Evolutionary conservation across 1,140 invertebrate species (phyloP).

Genomic region (Caenorhabditis tropicalis): DNA sequence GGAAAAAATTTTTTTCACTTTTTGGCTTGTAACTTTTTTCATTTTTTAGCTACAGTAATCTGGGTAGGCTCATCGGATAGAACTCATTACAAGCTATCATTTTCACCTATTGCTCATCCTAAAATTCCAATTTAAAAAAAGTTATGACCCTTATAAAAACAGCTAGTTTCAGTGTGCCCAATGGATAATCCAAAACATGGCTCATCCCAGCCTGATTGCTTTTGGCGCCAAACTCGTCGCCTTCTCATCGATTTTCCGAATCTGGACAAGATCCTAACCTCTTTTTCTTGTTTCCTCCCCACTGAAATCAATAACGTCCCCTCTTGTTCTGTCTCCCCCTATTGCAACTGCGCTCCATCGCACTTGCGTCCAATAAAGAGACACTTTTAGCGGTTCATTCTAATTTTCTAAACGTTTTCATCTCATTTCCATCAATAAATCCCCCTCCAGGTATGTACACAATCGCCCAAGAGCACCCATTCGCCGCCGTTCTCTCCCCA

Average conservation of each 20-base stretch:
- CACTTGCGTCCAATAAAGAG: background rate
- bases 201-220: constrained; percentile 52
- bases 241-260: constrained; percentile 35
- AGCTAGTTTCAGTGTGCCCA: constrained; percentile 1
- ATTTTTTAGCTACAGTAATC: too few relatives aligned
- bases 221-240: constrained; percentile 49
- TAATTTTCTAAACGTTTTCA: background rate
- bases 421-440: background rate
- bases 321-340: background rate
- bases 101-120: too few relatives aligned
- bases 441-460: background rate
- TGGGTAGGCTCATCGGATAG: too few relatives aligned
- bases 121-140: too few relatives aligned
- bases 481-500: background rate
- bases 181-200: constrained; percentile 58
- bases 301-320: too few relatives aligned
- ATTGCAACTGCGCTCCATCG: background rate
- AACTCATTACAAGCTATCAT: too few relatives aligned
- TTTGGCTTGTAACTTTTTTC: too few relatives aligned
- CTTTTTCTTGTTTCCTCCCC: background rate
- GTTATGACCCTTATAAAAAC: too few relatives aligned
- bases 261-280: background rate
- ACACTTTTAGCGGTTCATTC: too few relatives aligned
- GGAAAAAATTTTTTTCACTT: too few relatives aligned
- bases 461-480: background rate